Percentiles rank a stretch among this genome's conserved stretches.
phyloP scores from a whole-genome alignment of 2,797 vertebrate species.

The Mormyrops boulengeri region DNA sequence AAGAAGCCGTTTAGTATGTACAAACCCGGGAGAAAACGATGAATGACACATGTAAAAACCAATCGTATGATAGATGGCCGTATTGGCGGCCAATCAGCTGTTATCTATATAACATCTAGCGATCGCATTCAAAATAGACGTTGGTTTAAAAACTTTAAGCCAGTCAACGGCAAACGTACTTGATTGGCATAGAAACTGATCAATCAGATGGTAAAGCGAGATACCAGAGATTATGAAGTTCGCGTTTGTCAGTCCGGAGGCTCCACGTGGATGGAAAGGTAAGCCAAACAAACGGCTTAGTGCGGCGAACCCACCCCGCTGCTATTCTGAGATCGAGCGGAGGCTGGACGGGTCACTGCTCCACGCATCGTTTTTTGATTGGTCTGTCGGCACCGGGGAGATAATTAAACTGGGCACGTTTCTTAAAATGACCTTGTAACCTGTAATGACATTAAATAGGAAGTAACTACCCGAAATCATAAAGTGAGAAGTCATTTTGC shows the following conservation, averaged over 20 bases:
- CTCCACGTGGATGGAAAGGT: conserved; percentile 23
- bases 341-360: background rate
- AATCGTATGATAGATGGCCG: background rate
- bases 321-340: background rate
- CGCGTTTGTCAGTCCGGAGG: background rate
- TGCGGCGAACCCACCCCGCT: background rate
- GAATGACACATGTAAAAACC: background rate
- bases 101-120: background rate
- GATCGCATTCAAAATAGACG: background rate
- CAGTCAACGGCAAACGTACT: background rate
- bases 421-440: background rate
- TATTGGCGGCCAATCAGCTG: background rate
- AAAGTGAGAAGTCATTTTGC: background rate
- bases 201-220: background rate
- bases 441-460: background rate
- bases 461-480: background rate
- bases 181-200: conserved; percentile 2
- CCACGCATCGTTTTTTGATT: background rate
- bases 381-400: background rate
- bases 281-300: background rate
- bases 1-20: background rate
- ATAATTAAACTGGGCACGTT: background rate
- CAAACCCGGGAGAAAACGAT: background rate
- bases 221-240: background rate
- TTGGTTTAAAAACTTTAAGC: background rate